Conservation (phyloP, 2,888 invertebrate genomes). For the Tromatobia lineatoria region DNA sequence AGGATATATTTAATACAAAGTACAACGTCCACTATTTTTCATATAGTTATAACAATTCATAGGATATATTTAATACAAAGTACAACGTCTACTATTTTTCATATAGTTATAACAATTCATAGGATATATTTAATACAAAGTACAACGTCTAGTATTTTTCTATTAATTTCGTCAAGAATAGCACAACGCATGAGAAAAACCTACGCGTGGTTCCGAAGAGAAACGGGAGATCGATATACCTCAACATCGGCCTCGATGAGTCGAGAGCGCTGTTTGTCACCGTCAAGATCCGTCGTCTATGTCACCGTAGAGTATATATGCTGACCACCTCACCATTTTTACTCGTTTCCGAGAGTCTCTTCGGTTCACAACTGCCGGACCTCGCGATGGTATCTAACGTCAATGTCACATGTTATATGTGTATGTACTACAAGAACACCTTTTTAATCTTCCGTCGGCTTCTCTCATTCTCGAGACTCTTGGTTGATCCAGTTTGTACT, state of each 20-base stretch:
- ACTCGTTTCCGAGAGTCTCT: not conserved
- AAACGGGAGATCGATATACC: not conserved
- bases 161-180: not conserved
- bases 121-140: not conserved
- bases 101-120: not conserved
- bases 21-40: too few relatives aligned
- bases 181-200: not conserved
- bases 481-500: not conserved
- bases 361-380: not conserved
- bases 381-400: not conserved
- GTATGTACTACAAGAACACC: not conserved
- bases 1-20: not conserved
- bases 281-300: slow-evolving; percentile 2
- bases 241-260: slow-evolving; percentile 7
- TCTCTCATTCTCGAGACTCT: not conserved
- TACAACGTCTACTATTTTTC: too few relatives aligned
- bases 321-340: slow-evolving; percentile 1
- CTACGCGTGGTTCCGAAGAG: not conserved
- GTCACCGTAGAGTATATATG: slow-evolving; percentile 1
- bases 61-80: not conserved
- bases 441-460: not conserved
- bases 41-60: not conserved
- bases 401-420: not conserved
- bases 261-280: not conserved
- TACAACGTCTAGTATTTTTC: not conserved